Percentiles rank a stretch among this genome's conserved stretches.
phyloP scores from a whole-genome alignment of 2,888 invertebrate species.

The Hirtodrosophila histrioides region DNA sequence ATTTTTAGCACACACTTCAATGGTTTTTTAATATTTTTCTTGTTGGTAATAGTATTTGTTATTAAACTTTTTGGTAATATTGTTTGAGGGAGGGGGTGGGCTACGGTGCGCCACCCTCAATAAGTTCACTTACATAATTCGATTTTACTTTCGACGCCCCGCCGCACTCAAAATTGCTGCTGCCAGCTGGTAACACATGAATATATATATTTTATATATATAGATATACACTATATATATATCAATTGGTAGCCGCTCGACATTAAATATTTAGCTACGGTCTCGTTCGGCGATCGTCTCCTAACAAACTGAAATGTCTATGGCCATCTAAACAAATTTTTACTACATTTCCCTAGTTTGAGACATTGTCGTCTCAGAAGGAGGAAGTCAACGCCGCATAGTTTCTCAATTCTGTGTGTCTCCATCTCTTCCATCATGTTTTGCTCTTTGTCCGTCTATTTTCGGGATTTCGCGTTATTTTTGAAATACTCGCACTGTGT shows the following conservation, averaged over 20 bases:
- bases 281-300: constrained; percentile 81
- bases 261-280: constrained; percentile 71
- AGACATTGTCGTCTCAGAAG: constrained; percentile 51
- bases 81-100: constrained; percentile 5
- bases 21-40: constrained; percentile 22
- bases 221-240: constrained; percentile 37
- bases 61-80: constrained; percentile 35
- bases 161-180: constrained; percentile 72
- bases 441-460: constrained; percentile 45
- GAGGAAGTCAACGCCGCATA: constrained; percentile 58
- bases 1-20: constrained; percentile 64
- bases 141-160: constrained; percentile 60
- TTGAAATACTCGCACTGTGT: constrained; percentile 31
- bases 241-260: constrained; percentile 54
- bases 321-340: constrained; percentile 64
- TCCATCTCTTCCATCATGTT: constrained; percentile 37
- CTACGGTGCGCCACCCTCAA: constrained; percentile 8
- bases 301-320: constrained; percentile 78
- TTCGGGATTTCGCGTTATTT: constrained; percentile 51
- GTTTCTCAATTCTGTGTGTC: constrained; percentile 36
- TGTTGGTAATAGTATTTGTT: constrained; percentile 22
- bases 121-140: constrained; percentile 69
- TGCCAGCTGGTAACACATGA: constrained; percentile 70
- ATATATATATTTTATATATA: constrained; percentile 51
- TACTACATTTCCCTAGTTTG: constrained; percentile 56